Percentiles rank a stretch among this genome's conserved stretches.
phyloP scores from a whole-genome alignment of 2,113 vertebrate genomes.

The Gadus macrocephalus region DNA sequence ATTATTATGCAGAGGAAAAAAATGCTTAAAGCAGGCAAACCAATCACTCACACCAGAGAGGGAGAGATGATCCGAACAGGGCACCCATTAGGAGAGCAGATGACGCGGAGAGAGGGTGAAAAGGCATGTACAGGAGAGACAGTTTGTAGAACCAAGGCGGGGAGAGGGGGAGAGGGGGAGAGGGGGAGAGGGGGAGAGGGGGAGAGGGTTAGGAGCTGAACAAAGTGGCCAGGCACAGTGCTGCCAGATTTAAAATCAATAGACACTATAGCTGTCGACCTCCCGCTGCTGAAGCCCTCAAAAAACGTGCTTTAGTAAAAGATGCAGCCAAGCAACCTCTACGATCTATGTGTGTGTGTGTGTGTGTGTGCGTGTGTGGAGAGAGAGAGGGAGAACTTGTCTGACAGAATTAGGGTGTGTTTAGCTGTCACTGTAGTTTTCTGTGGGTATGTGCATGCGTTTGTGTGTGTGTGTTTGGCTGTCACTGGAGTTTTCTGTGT shows the following conservation, averaged over 20 bases:
- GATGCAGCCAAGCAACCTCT: slow-evolving; percentile 34
- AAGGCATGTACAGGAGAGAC: background rate
- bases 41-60: too few relatives aligned
- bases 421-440: background rate
- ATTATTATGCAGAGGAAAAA: too few relatives aligned
- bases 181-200: background rate
- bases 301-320: slow-evolving; percentile 67
- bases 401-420: too few relatives aligned
- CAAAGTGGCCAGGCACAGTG: slow-evolving; percentile 24
- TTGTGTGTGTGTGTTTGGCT: slow-evolving; percentile 16
- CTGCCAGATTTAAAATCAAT: slow-evolving; percentile 79
- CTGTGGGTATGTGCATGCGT: background rate
- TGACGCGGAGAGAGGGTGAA: background rate
- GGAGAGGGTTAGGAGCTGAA: slow-evolving; percentile 1
- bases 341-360: slow-evolving; percentile 7
- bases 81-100: too few relatives aligned
- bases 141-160: background rate
- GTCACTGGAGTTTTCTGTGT: background rate
- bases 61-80: background rate
- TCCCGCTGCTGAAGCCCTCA: slow-evolving; percentile 71
- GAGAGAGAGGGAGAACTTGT: background rate
- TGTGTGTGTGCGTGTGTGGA: background rate
- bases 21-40: too few relatives aligned
- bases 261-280: slow-evolving; percentile 69
- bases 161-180: background rate